These are phyloP conservation scores for Eristalis arbustorum DNA, from an alignment of 2,888 invertebrate genomes.

Conservation along the genomic window DNA sequence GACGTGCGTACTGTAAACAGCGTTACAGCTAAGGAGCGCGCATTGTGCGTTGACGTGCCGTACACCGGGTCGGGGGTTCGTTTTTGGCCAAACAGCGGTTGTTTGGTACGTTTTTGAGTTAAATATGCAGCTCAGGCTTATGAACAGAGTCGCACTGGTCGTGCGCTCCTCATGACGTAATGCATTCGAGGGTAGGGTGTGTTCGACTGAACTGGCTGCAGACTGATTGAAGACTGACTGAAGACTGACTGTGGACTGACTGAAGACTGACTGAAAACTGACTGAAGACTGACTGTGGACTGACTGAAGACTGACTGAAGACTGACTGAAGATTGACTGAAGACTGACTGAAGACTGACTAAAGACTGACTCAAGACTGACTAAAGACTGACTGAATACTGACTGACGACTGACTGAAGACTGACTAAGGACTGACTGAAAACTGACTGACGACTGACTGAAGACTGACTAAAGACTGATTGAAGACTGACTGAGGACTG, in stretches of 20 bases:
- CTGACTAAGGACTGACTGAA: neutral
- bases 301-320: neutral
- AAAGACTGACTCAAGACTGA: neutral
- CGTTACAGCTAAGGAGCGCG: slow-evolving; percentile 25
- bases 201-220: neutral
- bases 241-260: neutral
- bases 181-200: slow-evolving; percentile 1
- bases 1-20: neutral
- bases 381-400: neutral
- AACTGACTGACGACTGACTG: neutral
- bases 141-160: slow-evolving; percentile 27
- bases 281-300: neutral
- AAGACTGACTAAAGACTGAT: neutral
- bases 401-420: neutral
- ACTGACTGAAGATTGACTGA: neutral
- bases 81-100: slow-evolving; percentile 51
- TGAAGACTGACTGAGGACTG: neutral
- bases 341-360: neutral
- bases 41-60: neutral
- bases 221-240: neutral
- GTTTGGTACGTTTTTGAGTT: slow-evolving; percentile 26
- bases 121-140: slow-evolving; percentile 35
- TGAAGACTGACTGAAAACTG: neutral
- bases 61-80: slow-evolving; percentile 3
- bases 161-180: slow-evolving; percentile 29